Evolutionary conservation across 2,113 vertebrate genomes (phyloP).

Genomic region (Pica pica): DNA sequence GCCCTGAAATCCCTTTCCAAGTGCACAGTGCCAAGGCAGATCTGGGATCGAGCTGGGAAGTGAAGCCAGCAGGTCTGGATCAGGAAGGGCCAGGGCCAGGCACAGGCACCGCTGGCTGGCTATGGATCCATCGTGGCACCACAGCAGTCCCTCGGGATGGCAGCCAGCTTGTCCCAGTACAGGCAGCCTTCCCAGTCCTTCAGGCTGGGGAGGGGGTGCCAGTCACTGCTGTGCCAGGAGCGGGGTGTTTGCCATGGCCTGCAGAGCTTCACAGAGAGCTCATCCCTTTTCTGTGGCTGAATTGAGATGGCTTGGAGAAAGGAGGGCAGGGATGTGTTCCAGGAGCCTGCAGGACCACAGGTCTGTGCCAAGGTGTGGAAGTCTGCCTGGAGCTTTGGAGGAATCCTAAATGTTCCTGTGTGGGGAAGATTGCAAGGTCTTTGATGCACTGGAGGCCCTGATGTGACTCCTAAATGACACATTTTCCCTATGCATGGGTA

Average conservation of each 20-base stretch:
- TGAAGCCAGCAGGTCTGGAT: background rate
- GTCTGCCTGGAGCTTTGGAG: background rate
- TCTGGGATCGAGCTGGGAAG: background rate
- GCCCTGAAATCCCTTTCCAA: background rate
- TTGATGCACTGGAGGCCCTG: background rate
- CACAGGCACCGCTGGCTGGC: background rate
- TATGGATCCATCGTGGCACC: background rate
- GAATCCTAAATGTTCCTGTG: background rate
- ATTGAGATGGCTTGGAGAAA: background rate
- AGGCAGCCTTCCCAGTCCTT: background rate
- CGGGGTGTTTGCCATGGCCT: background rate
- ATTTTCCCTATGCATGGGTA: background rate
- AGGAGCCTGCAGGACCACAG: background rate
- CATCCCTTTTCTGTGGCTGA: background rate
- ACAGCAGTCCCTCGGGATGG: background rate
- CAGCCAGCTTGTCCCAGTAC: background rate
- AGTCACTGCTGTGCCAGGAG: background rate
- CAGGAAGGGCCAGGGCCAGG: background rate
- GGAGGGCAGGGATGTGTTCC: background rate
- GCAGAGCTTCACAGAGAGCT: background rate
- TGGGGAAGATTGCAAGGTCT: background rate
- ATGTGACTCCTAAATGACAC: background rate
- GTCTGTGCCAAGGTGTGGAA: background rate
- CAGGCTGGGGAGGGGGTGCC: background rate
- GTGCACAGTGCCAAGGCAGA: background rate